phyloP scores from a whole-genome alignment of 1,140 invertebrate species.

The Drosophila ercepeae region DNA sequence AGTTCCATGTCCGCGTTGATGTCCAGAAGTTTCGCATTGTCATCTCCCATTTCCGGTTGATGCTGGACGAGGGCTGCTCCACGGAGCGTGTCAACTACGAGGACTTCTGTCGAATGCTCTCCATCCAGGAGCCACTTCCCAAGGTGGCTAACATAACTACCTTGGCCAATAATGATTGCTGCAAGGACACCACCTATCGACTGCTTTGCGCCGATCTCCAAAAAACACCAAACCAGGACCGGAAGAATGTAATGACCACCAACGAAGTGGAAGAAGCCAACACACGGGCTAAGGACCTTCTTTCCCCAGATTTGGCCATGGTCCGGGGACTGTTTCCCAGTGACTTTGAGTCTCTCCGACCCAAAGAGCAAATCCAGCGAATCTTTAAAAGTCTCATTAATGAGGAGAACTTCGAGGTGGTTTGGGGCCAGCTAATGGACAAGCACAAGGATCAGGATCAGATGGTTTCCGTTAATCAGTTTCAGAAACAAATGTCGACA shows the following conservation, averaged over 20 bases:
- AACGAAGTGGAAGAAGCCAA: slow-evolving; percentile 10
- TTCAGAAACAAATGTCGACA: slow-evolving; percentile 33
- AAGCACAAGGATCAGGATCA: slow-evolving; percentile 15
- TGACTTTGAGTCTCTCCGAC: slow-evolving; percentile 52
- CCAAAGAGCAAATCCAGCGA: slow-evolving; percentile 36
- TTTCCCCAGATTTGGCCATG: slow-evolving; percentile 40
- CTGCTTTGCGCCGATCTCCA: slow-evolving; percentile 53
- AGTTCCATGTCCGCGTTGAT: slow-evolving; percentile 40
- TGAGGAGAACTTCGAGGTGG: slow-evolving; percentile 32
- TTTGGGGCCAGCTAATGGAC: slow-evolving; percentile 50
- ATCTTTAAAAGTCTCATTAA: slow-evolving; percentile 52
- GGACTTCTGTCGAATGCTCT: slow-evolving; percentile 51
- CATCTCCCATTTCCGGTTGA: slow-evolving; percentile 42
- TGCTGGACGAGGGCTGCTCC: slow-evolving; percentile 44
- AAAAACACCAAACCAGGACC: slow-evolving; percentile 20
- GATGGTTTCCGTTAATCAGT: slow-evolving; percentile 40
- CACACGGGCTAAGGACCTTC: slow-evolving; percentile 38
- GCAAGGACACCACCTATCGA: slow-evolving; percentile 63
- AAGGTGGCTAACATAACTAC: slow-evolving; percentile 30
- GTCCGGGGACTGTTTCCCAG: slow-evolving; percentile 35
- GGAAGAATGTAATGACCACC: background rate
- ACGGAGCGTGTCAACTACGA: slow-evolving; percentile 56
- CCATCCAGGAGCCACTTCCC: slow-evolving; percentile 56
- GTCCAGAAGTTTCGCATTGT: slow-evolving; percentile 41
- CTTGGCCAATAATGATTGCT: slow-evolving; percentile 21